Percentiles rank a stretch among this genome's conserved stretches.
phyloP scores from a whole-genome alignment of 1,140 invertebrate genomes.

The Bilobella aurantiaca region DNA sequence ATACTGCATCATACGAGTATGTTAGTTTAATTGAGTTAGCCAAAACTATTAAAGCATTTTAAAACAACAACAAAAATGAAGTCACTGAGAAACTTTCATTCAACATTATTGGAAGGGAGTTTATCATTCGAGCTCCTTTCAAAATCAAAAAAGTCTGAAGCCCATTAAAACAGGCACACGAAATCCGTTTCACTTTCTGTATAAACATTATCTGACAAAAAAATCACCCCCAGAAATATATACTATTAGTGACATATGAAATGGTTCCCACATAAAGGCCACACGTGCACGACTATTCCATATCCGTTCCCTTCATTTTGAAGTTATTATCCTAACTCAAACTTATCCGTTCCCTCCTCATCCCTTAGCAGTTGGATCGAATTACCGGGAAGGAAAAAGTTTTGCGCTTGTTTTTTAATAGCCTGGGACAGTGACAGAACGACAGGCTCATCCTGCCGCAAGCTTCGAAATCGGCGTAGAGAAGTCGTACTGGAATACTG shows the following conservation, averaged over 20 bases:
- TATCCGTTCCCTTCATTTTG: conserved; percentile 10
- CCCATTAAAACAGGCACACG: too few species aligned
- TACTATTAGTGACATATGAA: conserved; percentile 23
- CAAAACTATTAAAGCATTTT: too few species aligned
- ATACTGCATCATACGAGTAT: too few species aligned
- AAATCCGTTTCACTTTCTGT: not conserved
- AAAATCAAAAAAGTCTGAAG: too few species aligned
- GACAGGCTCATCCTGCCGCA: too few species aligned
- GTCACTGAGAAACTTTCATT: too few species aligned
- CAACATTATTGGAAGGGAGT: too few species aligned
- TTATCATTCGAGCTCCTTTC: too few species aligned
- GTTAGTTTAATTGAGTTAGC: too few species aligned
- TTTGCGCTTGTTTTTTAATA: conserved; percentile 7
- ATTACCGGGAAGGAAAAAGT: not conserved
- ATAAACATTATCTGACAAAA: not conserved
- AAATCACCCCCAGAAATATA: conserved; percentile 14
- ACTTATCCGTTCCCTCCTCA: not conserved
- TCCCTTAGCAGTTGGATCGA: not conserved
- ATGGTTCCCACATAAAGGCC: conserved; percentile 18
- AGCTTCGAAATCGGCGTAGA: too few species aligned
- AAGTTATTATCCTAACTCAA: conserved; percentile 8
- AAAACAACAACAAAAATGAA: too few species aligned
- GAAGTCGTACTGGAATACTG: too few species aligned
- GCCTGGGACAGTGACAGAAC: not conserved
- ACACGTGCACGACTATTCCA: conserved; percentile 20